Evolutionary conservation across 2,888 invertebrate species (phyloP), one percentile per base, ranked within the genome.

Genomic region (Parnassius orleans): DNA sequence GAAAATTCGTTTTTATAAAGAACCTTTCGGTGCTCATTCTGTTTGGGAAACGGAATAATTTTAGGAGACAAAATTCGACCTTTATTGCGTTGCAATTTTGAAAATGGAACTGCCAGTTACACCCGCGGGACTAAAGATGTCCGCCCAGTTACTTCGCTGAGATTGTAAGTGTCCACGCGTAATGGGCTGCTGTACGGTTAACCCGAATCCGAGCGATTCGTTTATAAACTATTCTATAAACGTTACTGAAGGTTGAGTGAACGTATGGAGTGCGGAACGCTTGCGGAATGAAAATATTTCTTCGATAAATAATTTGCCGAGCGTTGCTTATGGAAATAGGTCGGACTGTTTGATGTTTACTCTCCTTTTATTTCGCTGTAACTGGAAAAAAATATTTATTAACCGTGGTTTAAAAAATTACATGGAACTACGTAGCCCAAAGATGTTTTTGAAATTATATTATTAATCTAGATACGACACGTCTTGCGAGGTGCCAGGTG

Each of bases 41-140:
- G 11, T 44, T 54, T 3, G 54, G 0, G 10, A 33, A 60, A 65
- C 48, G 63, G 52, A 52, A 14, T 51, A 48, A 65, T 65, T 61
- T 66, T 57, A 65, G 60, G 56, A 63, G 57, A 65, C 66, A 64
- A 63, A 66, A 65, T 64, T 64, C 57, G 64, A 70, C 74, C 72
- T 77, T 81, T 78, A 80, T 79, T 69, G 77, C 73, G 71, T 77
- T 77, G 84, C 83, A 85, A 86, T 85, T 86, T 84, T 78, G 73
- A 79, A 83, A 84, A 85, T 85, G 81, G 82, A 83, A 81, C 73
- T 72, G 65, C 68, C 65, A 68, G 65, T 65, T 59, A 60, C 77
- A 79, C 73, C 75, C 71, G 2, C 41, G 74, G 75, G 77, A 70
- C 48, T 61, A 54, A 63, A 63, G 66, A 68, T 72, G 71, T 70